A percentile compares a stretch with the other conserved stretches of the same genome.
These are phyloP conservation scores for Glaucopsyche alexis DNA, from an alignment of 2,888 invertebrate genomes.

Conservation along the genomic window DNA sequence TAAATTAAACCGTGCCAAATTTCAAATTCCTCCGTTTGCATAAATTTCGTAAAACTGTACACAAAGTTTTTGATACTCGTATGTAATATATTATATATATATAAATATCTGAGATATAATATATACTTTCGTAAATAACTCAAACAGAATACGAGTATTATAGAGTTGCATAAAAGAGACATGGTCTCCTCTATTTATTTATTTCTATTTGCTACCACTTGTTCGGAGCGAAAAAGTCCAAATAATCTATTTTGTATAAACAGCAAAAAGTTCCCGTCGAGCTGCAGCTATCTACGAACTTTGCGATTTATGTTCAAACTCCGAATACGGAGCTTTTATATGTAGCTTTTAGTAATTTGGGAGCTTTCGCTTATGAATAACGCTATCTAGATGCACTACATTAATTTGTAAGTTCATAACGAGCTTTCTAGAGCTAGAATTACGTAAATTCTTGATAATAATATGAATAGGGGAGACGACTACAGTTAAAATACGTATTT, in stretches of 20 bases:
- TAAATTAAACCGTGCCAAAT: too few relatives aligned
- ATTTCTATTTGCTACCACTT: neutral
- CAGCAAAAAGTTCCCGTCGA: conserved; percentile 2
- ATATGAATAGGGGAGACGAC: too few relatives aligned
- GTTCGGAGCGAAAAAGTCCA: neutral
- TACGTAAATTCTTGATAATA: neutral
- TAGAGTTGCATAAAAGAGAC: too few relatives aligned
- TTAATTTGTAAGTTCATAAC: conserved; percentile 17
- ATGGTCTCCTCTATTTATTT: too few relatives aligned
- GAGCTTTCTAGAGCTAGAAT: conserved; percentile 14
- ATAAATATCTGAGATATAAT: too few relatives aligned
- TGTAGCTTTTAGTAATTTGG: conserved; percentile 23
- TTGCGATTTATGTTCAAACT: conserved; percentile 15
- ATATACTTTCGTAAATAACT: too few relatives aligned
- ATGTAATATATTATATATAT: too few relatives aligned
- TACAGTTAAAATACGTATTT: too few relatives aligned
- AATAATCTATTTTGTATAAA: neutral
- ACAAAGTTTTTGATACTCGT: too few relatives aligned
- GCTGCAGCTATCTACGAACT: neutral
- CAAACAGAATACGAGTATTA: too few relatives aligned
- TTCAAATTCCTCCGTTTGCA: too few relatives aligned
- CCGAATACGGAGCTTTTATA: conserved; percentile 24
- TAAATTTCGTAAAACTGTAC: too few relatives aligned
- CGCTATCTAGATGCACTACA: conserved; percentile 17
- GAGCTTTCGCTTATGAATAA: conserved; percentile 21